Base-by-base conservation (phyloP, 64 coral and sea anemone genomes). In the Acropora tenuis region DNA sequence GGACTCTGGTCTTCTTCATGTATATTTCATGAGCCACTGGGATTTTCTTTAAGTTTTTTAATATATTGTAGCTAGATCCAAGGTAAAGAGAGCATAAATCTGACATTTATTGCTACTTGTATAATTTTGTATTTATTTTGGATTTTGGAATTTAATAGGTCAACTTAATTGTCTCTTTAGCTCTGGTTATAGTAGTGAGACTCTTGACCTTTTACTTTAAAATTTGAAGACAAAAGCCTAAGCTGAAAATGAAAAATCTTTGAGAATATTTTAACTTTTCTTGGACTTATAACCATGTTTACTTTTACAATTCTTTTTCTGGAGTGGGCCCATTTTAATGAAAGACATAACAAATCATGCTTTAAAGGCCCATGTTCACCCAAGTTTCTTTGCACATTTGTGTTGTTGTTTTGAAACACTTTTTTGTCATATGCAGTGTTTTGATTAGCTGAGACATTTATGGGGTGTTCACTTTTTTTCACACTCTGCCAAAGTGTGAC, bases 71-170 rank as follows among this genome's bases (percentile, higher is more conserved):
- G 30, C 30, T 30, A 30, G 30, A 0, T 30, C 50, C 50, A 59
- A 80, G 78, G 48, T 74, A 74, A 74, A 74, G 72, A 74, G 72
- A 74, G 72, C 72, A 74, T 74, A 74, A 74, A 74, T 74, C 72
- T 74, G 72, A 74, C 72, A 41, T 74, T 74, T 4, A 76, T 76
- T 76, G 40, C 41, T 6, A 76, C 74, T 74, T 43, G 19, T 60
- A 11, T 80, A 80, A 80, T 52, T 80, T 80, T 60, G 15, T 48
- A 58, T 55, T 30, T 59, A 43, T 45, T 76, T 44, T 44, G 41
- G 74, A 43, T 45, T 76, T 44, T 44, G 41, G 74, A 76, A 76
- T 44, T 76, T 76, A 12, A 76, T 44, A 76, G 40, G 74, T 76
- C 74, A 76, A 76, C 41, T 74, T 44, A 74, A 74, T 74, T 74